These are phyloP conservation scores for Cepaea nemoralis DNA, from an alignment of 1,140 invertebrate genomes.

Conservation along the genomic window DNA sequence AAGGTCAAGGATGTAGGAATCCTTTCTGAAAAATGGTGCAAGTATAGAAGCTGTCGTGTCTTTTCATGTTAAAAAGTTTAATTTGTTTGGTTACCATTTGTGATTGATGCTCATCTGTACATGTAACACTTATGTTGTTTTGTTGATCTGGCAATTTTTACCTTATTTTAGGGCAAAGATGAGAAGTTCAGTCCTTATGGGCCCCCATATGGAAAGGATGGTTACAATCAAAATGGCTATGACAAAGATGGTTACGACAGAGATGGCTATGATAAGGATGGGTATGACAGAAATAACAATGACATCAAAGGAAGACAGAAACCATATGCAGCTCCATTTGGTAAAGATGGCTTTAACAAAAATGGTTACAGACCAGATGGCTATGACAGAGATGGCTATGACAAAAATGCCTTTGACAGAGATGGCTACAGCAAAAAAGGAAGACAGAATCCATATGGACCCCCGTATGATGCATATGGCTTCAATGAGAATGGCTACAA, in stretches of 20 bases:
- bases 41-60: too few species aligned
- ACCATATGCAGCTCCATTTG: background rate
- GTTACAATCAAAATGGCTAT: too few species aligned
- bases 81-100: too few species aligned
- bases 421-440: background rate
- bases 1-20: too few species aligned
- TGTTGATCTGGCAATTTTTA: background rate
- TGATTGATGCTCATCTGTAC: too few species aligned
- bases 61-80: too few species aligned
- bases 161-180: background rate
- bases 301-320: too few species aligned
- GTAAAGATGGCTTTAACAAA: background rate
- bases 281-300: too few species aligned
- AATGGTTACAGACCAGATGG: background rate
- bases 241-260: too few species aligned
- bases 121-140: background rate
- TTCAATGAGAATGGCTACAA: slow-evolving; percentile 5
- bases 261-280: too few species aligned
- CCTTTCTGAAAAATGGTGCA: too few species aligned
- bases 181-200: background rate
- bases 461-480: background rate
- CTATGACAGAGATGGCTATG: slow-evolving; percentile 4
- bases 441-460: background rate
- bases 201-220: background rate
- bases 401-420: slow-evolving; percentile 11